Conservation (phyloP, 2,113 vertebrate species). For the Indicator maculatus region DNA sequence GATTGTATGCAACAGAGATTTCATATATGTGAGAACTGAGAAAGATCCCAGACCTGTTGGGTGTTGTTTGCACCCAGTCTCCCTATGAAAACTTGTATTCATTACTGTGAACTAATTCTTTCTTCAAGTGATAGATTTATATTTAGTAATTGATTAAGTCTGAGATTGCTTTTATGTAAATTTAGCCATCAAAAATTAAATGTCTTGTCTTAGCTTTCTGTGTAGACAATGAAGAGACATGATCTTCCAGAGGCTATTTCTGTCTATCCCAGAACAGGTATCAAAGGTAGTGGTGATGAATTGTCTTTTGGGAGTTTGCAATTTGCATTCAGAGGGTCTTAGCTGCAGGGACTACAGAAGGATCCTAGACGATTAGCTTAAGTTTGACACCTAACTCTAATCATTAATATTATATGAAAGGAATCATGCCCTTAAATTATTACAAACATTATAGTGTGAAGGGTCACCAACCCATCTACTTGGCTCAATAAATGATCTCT, state of each 20-base stretch:
- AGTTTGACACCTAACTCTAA: not conserved
- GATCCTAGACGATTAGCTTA: not conserved
- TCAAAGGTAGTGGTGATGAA: not conserved
- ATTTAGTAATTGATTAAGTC: constrained; percentile 48
- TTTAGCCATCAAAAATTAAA: not conserved
- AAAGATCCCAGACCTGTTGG: not conserved
- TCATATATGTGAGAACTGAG: not conserved
- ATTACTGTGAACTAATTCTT: not conserved
- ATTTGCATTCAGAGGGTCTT: not conserved
- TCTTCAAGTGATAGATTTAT: constrained; percentile 26
- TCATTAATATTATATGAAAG: not conserved
- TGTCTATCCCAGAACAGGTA: not conserved
- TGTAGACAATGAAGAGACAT: not conserved
- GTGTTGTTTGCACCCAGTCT: not conserved
- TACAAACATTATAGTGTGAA: not conserved
- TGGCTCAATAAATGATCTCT: not conserved
- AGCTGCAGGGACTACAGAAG: not conserved
- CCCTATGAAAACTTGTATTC: constrained; percentile 3
- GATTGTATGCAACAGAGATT: not conserved
- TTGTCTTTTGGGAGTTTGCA: not conserved
- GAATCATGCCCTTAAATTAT: not conserved
- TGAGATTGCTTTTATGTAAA: constrained; percentile 63
- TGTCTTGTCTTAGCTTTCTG: not conserved
- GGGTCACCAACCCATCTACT: not conserved
- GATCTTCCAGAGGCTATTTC: not conserved